Base-by-base conservation (phyloP, 2,888 invertebrate genomes). In the Syrista parreyssii region DNA sequence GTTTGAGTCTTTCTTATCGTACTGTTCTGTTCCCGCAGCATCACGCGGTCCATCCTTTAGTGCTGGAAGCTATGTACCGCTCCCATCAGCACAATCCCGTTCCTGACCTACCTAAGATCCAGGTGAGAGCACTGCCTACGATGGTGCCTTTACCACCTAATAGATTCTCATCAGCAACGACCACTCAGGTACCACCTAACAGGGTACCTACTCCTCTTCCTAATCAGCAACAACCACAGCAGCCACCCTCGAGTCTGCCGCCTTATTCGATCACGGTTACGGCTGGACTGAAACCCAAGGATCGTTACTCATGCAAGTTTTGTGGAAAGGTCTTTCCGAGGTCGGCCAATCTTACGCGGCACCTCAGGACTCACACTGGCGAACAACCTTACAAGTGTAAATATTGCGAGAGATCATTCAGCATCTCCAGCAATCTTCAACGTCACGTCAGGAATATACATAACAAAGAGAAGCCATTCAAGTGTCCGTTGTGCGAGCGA, bases 361-460 rank as follows among this genome's bases (percentile, higher is more conserved):
- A 99, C 92, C 93, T 99, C 87, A 94, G 99, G 85, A 99, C 99
- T 40, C 99, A 99, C 92, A 99, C 99, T 6, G 99, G 99, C 77
- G 99, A 99, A 90, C 98, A 98, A 91, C 98, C 98, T 30, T 98
- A 98, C 93, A 98, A 98, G 92, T 99, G 99, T 93, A 97, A 98
- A 92, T 99, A 98, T 92, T 99, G 99, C 93, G 99, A 99, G 92
- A 94, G 99, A 83, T 98, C 98, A 82, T 99, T 99, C 93, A 98
- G 98, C 90, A 99, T 99, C 92, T 99, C 99, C 4, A 98, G 98
- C 82, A 99, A 99, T 90, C 94, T 99, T 80, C 99, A 99, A 91
- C 95, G 99, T 78, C 99, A 99, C 93, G 98, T 99, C 75, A 94
- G 99, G 83, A 99, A 99, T 92, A 99, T 99, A 84, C 99, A 99